Evolutionary conservation across 2,113 vertebrate genomes (phyloP).

Genomic region (Circaetus cinerascens): DNA sequence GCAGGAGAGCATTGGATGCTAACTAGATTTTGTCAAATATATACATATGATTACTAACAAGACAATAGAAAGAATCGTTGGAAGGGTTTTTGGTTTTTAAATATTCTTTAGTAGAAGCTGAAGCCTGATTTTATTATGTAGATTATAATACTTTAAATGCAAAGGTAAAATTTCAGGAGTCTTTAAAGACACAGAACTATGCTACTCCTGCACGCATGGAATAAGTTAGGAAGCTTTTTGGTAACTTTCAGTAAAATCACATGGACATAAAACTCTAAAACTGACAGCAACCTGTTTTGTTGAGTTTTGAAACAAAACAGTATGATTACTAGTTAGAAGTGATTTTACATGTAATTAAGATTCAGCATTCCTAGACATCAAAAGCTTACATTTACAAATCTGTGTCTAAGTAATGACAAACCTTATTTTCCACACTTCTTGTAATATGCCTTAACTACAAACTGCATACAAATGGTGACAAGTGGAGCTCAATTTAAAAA

Average conservation of each 20-base stretch:
- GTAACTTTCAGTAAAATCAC: neutral
- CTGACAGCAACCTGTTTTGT: neutral
- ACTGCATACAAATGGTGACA: slow-evolving; percentile 32
- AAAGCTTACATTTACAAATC: slow-evolving; percentile 34
- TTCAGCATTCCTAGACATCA: slow-evolving; percentile 38
- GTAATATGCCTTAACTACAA: slow-evolving; percentile 42
- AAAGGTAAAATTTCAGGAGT: neutral
- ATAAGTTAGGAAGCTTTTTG: neutral
- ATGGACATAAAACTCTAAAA: neutral
- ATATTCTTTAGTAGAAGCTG: neutral
- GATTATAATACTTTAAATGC: neutral
- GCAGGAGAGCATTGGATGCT: neutral
- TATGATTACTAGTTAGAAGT: neutral
- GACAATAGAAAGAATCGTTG: neutral
- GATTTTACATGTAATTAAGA: slow-evolving; percentile 19
- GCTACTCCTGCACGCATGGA: neutral
- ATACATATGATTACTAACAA: neutral
- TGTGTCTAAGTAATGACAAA: slow-evolving; percentile 37
- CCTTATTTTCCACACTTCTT: slow-evolving; percentile 46
- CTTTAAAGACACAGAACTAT: neutral
- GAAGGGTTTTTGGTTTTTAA: neutral
- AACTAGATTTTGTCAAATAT: neutral
- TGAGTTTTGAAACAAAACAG: neutral
- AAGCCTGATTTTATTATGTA: neutral
- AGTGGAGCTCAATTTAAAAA: slow-evolving; percentile 56